Base-by-base conservation (phyloP, 2,888 invertebrate species). In the Hipparchia sbordonii region DNA sequence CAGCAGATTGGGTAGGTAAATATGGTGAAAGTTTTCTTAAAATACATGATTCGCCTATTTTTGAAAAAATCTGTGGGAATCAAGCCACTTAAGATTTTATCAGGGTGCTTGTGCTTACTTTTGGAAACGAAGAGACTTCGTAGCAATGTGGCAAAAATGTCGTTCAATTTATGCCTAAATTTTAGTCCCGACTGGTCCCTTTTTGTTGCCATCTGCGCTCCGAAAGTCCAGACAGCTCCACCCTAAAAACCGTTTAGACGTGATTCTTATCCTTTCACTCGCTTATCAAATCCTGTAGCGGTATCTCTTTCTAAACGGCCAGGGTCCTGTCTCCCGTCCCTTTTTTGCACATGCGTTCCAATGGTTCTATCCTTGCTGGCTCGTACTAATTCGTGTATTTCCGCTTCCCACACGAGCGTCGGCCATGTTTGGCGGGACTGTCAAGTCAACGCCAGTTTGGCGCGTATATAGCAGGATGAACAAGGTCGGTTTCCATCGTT, bases 371-470 rank as follows among this genome's bases (percentile, higher is more conserved):
- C 90, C 91, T 89, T 87, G 91, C 88, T 87, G 88, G 82, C 87
- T 93, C 92, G 93, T 89, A 84, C 81, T 88, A 88, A 86, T 88
- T 93, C 93, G 93, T 91, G 89, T 89, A 86, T 92, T 92, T 93
- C 93, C 94, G 91, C 91, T 90, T 92, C 89, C 91, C 88, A 90
- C 89, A 89, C 91, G 92, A 89, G 81, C 80, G 87, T 89, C 90
- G 83, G 94, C 94, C 94, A 94, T 94, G 89, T 93, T 93, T 93
- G 90, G 90, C 92, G 88, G 92, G 90, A 89, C 91, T 92, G 91
- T 91, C 92, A 92, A 90, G 86, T 89, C 87, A 88, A 90, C 88
- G 91, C 88, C 89, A 92, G 93, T 93, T 93, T 92, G 90, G 92
- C 92, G 92, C 92, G 90, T 88, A 88, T 86, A 84, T 85, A 84